Conservation (phyloP, 2,888 invertebrate genomes). For the Apamea anceps region DNA sequence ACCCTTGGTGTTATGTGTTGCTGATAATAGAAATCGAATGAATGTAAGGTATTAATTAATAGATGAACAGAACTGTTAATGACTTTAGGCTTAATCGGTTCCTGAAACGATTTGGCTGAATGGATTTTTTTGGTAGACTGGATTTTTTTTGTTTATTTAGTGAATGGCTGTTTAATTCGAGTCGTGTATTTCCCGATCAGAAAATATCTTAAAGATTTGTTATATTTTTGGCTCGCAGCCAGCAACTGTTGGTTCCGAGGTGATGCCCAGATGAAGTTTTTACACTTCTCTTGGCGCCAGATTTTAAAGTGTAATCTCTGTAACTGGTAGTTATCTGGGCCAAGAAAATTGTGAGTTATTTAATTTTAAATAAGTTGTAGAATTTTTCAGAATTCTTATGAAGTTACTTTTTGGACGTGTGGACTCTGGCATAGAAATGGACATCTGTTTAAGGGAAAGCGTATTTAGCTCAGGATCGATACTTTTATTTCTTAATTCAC, state of each 20-base stretch:
- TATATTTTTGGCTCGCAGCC: constrained; percentile 43
- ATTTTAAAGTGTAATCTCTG: constrained; percentile 32
- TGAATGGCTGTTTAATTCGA: constrained; percentile 17
- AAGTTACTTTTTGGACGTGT: not conserved
- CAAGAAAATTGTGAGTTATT: constrained; percentile 31
- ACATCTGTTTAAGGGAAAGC: not conserved
- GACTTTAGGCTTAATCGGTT: constrained; percentile 23
- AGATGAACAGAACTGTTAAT: constrained; percentile 43
- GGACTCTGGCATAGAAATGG: not conserved
- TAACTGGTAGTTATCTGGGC: constrained; percentile 10
- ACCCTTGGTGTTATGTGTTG: constrained; percentile 45
- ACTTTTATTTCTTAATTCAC: not conserved
- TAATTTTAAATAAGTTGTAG: constrained; percentile 3
- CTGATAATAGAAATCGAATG: constrained; percentile 56
- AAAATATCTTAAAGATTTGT: constrained; percentile 35
- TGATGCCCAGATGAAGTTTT: constrained; percentile 36
- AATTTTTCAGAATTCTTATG: not conserved
- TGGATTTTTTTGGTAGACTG: not conserved
- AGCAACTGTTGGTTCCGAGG: constrained; percentile 25
- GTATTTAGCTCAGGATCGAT: not conserved
- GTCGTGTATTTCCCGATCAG: constrained; percentile 21
- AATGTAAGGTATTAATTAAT: constrained; percentile 56
- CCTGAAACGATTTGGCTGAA: constrained; percentile 7
- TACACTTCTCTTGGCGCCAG: constrained; percentile 35
- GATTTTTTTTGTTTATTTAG: constrained; percentile 4